Evolutionary conservation across 2,888 invertebrate genomes (phyloP).

Genomic region (Hypsopygia costalis): DNA sequence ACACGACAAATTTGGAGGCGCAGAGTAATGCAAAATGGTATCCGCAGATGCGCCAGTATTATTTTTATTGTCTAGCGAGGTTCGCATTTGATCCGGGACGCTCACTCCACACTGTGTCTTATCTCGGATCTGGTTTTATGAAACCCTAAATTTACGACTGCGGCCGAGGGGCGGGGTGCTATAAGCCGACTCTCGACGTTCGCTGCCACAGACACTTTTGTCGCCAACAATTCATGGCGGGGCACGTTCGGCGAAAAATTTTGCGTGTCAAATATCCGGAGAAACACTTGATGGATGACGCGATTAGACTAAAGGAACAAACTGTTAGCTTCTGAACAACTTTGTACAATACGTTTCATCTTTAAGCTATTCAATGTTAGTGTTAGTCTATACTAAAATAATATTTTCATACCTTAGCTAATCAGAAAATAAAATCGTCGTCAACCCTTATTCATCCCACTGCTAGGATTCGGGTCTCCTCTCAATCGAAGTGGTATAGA

Average conservation of each 20-base stretch:
- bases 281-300: slow-evolving; percentile 51
- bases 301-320: slow-evolving; percentile 44
- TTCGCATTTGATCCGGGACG: slow-evolving; percentile 77
- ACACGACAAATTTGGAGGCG: slow-evolving; percentile 72
- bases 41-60: slow-evolving; percentile 75
- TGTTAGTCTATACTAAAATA: slow-evolving; percentile 1
- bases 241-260: slow-evolving; percentile 72
- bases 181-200: slow-evolving; percentile 72
- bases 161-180: slow-evolving; percentile 69
- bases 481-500: too few relatives aligned
- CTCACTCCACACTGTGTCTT: slow-evolving; percentile 77
- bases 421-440: too few relatives aligned
- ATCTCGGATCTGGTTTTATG: slow-evolving; percentile 80
- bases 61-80: slow-evolving; percentile 74
- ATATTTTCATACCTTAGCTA: not conserved
- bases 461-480: too few relatives aligned
- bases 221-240: slow-evolving; percentile 70
- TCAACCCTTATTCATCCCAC: too few relatives aligned
- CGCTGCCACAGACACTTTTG: slow-evolving; percentile 74
- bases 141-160: slow-evolving; percentile 81
- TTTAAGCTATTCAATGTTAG: too few relatives aligned
- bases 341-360: too few relatives aligned
- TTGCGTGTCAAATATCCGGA: slow-evolving; percentile 68
- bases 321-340: slow-evolving; percentile 23
- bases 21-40: slow-evolving; percentile 49